Conservation (phyloP, 2,888 invertebrate species). For the Clusia tigrina region DNA sequence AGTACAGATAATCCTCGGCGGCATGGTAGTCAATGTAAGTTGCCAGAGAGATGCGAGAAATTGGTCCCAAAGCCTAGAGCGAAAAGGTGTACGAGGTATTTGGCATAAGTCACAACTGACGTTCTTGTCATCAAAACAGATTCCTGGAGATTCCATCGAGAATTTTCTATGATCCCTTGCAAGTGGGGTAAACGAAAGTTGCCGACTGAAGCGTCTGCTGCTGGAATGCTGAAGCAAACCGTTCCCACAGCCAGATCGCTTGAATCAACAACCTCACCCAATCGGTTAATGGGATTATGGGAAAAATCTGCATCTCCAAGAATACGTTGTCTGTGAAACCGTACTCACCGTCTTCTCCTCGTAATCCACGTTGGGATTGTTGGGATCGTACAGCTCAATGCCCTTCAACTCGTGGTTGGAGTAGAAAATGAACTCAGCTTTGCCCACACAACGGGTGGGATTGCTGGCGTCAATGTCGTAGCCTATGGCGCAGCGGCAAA, state of each 20-base stretch:
- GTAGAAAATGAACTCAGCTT: constrained; percentile 77
- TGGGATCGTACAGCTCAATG: constrained; percentile 59
- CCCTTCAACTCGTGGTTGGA: constrained; percentile 83
- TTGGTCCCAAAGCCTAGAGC: constrained; percentile 70
- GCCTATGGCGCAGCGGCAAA: constrained; percentile 82
- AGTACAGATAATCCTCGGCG: constrained; percentile 74
- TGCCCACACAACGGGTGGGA: constrained; percentile 67
- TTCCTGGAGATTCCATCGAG: too few relatives aligned
- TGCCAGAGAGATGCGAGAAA: constrained; percentile 78
- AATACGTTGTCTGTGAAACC: too few relatives aligned
- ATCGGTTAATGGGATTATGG: too few relatives aligned
- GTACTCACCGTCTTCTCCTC: constrained; percentile 50
- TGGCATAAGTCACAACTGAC: constrained; percentile 9
- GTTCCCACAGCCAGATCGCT: too few relatives aligned
- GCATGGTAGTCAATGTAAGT: constrained; percentile 78
- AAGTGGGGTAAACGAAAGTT: too few relatives aligned
- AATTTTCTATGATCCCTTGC: too few relatives aligned
- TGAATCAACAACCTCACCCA: too few relatives aligned
- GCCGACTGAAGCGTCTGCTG: too few relatives aligned
- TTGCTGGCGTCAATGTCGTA: constrained; percentile 68
- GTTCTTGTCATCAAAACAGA: constrained; percentile 22
- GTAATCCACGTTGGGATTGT: constrained; percentile 36
- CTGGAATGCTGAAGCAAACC: too few relatives aligned
- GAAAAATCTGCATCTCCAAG: too few relatives aligned
- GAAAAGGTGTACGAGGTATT: too few relatives aligned